Conservation (phyloP, 1,140 invertebrate species). For the Contarinia nasturtii region DNA sequence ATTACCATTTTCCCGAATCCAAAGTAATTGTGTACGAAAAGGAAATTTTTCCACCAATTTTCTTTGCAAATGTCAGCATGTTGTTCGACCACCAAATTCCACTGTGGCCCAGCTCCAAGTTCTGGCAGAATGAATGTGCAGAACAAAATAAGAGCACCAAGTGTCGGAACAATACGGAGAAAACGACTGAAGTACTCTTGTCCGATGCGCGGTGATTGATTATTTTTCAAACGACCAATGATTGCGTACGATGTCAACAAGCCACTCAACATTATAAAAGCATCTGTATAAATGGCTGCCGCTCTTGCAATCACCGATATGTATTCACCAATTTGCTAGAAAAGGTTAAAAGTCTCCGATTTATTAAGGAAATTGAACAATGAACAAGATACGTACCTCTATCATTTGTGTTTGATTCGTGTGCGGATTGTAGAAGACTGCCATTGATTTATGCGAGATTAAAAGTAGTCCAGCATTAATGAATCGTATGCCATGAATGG, state of each 20-base stretch:
- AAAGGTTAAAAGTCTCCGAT: neutral
- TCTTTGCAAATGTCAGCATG: conserved; percentile 39
- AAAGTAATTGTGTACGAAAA: conserved; percentile 44
- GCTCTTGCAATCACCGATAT: conserved; percentile 42
- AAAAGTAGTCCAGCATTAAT: conserved; percentile 39
- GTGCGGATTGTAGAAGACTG: conserved; percentile 40
- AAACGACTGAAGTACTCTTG: conserved; percentile 40
- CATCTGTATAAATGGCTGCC: conserved; percentile 44
- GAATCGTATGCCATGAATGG: conserved; percentile 38
- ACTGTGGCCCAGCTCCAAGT: conserved; percentile 40
- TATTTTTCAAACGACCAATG: conserved; percentile 31
- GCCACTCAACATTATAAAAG: conserved; percentile 44
- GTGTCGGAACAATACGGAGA: conserved; percentile 35
- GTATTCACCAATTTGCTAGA: conserved; percentile 30
- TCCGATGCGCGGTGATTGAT: conserved; percentile 30
- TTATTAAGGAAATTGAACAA: neutral
- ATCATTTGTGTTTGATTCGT: conserved; percentile 39
- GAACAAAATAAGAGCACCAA: conserved; percentile 39
- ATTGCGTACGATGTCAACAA: conserved; percentile 38
- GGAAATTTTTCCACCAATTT: conserved; percentile 39
- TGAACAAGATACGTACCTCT: conserved; percentile 19
- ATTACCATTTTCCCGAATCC: conserved; percentile 41
- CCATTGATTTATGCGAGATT: conserved; percentile 43
- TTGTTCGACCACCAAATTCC: conserved; percentile 39
- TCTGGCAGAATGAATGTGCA: conserved; percentile 40